Conservation (phyloP, 2,113 vertebrate species). For the Daubentonia madagascariensis region DNA sequence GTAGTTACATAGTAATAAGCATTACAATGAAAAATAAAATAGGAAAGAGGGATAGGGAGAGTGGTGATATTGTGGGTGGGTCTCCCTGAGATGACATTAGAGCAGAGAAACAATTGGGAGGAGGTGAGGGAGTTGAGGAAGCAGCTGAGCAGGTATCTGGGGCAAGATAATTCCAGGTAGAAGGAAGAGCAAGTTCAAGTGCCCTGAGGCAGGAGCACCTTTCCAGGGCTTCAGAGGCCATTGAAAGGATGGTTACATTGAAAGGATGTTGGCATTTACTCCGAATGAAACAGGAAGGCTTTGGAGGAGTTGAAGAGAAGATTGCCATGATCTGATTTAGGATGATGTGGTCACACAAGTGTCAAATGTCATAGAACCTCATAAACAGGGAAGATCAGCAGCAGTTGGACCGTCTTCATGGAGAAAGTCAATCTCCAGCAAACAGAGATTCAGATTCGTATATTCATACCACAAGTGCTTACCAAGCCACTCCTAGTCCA, state of each 20-base stretch:
- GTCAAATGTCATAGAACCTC: background rate
- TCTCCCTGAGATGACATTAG: background rate
- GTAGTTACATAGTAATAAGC: background rate
- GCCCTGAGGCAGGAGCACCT: background rate
- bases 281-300: background rate
- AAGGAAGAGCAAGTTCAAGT: background rate
- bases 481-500: background rate
- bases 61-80: too few relatives aligned
- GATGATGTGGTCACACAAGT: background rate
- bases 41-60: background rate
- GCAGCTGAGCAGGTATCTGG: background rate
- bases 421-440: background rate
- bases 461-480: background rate
- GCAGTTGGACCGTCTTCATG: background rate
- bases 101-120: background rate
- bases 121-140: fast-evolving
- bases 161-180: background rate
- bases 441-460: background rate
- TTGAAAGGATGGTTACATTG: too few relatives aligned
- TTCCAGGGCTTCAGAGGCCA: background rate
- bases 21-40: background rate
- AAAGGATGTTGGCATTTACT: background rate
- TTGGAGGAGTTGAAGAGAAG: background rate
- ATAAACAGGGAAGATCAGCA: background rate
- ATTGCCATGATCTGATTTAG: background rate